Evolutionary conservation across 2,888 invertebrate species (phyloP), one percentile per base, ranked within the genome.

Genomic region (Ametastegia equiseti): DNA sequence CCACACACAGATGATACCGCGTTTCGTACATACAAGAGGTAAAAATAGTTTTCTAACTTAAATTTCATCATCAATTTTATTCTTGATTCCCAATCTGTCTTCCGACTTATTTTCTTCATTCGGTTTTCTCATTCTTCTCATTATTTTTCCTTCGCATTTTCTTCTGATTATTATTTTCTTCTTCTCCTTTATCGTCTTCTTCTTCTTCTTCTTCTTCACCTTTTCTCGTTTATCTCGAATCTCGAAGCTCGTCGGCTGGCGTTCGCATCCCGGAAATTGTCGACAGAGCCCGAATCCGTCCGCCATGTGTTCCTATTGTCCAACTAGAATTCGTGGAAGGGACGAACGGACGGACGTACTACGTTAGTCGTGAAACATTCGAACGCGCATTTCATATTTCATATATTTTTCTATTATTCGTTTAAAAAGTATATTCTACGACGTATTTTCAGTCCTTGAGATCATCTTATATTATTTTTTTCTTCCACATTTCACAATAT

Each of bases 221-320:
- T 54, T 54, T 5, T 75, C 36, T 75, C 50, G 54, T 42, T 50
- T 75, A 33, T 54, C 78, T 39, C 63, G 78, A 57, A 57, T 54
- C 27, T 57, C 42, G 78, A 78, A 42, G 77, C 30, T 78, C 77
- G 78, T 78, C 30, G 42, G 27, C 78, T 78, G 78, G 78, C 78
- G 78, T 78, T 78, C 78, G 78, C 63, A 78, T 78, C 33, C 78
- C 78, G 78, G 78, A 78, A 78, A 78, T 78, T 78, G 63, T 78
- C 78, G 78, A 78, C 78, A 60, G 45, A 78, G 78, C 78, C 78
- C 78, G 78, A 78, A 60, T 78, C 23, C 78, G 78, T 57, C 78
- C 78, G 78, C 78, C 78, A 78, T 78, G 78, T 78, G 78, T 60
- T 45, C 9, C 78, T 57, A 42, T 78, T 78, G 60, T 78, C 75